phyloP scores from a whole-genome alignment of 2,113 vertebrate species.

The Amia ocellicauda region DNA sequence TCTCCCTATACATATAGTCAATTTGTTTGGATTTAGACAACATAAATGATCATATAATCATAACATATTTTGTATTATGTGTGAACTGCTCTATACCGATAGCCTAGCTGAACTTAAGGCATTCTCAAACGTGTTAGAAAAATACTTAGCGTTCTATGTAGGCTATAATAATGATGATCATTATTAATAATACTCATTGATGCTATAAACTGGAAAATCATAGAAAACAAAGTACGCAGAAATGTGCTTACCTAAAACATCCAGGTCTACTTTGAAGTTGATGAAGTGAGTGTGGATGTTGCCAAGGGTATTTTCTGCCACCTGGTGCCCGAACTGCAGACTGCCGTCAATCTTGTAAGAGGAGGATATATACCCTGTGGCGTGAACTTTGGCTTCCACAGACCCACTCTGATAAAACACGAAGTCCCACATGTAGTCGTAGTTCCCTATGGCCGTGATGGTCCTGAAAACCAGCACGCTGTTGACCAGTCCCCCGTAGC shows the following conservation, averaged over 20 bases:
- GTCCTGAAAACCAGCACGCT: slow-evolving; percentile 75
- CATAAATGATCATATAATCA: too few relatives aligned
- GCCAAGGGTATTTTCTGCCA: slow-evolving; percentile 74
- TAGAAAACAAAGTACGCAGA: too few relatives aligned
- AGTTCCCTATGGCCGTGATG: slow-evolving; percentile 74
- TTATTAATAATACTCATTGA: too few relatives aligned
- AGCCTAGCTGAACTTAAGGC: too few relatives aligned
- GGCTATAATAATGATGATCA: too few relatives aligned
- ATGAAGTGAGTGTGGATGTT: slow-evolving; percentile 80
- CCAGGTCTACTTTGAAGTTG: slow-evolving; percentile 85
- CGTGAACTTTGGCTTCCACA: slow-evolving; percentile 78
- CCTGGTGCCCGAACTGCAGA: slow-evolving; percentile 68
- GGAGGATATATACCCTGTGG: slow-evolving; percentile 75
- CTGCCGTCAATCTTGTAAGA: slow-evolving; percentile 58
- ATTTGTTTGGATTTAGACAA: too few relatives aligned
- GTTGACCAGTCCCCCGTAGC: slow-evolving; percentile 76
- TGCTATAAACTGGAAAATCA: too few relatives aligned
- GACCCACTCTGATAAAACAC: slow-evolving; percentile 81
- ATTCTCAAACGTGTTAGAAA: too few relatives aligned
- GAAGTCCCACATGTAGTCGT: slow-evolving; percentile 86
- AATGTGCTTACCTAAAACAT: slow-evolving; percentile 72
- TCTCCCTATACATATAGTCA: too few relatives aligned
- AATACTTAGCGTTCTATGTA: too few relatives aligned
- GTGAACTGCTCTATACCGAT: too few relatives aligned
- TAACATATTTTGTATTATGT: too few relatives aligned